Percentiles rank a stretch among this genome's conserved stretches.
phyloP scores from a whole-genome alignment of 2,797 vertebrate genomes.

The Heteromormyrus szaboi region DNA sequence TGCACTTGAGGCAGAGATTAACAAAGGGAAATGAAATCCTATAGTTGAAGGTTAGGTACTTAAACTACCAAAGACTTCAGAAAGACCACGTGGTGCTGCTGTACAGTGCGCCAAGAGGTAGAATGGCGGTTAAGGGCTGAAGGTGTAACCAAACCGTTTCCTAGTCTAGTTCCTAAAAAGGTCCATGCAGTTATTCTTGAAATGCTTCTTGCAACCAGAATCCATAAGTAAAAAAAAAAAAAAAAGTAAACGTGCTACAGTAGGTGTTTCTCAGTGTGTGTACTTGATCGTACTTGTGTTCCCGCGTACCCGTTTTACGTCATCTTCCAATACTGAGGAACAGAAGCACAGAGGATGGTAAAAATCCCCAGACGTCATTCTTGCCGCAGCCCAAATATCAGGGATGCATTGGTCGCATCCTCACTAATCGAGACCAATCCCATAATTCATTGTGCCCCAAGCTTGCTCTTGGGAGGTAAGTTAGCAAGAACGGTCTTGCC shows the following conservation, averaged over 20 bases:
- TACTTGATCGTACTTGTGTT: not conserved
- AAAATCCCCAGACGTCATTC: not conserved
- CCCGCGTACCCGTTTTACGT: not conserved
- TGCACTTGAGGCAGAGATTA: not conserved
- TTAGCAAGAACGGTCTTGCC: not conserved
- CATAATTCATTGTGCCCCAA: not conserved
- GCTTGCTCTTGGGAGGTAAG: not conserved
- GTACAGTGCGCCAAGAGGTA: not conserved
- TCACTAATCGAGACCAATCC: not conserved
- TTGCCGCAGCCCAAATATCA: not conserved
- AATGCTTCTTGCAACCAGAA: not conserved
- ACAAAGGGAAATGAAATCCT: not conserved
- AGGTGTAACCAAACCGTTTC: not conserved
- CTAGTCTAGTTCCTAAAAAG: not conserved
- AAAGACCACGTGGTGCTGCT: not conserved
- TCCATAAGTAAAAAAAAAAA: not conserved
- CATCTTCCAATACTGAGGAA: not conserved
- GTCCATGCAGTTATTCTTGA: not conserved
- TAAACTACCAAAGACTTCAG: not conserved
- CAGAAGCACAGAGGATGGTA: not conserved
- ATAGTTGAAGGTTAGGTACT: not conserved
- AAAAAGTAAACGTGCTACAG: not conserved
- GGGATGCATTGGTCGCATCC: not conserved
- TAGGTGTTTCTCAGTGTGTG: not conserved
- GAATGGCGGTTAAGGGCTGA: not conserved